Evolutionary conservation across 2,888 invertebrate species (phyloP), one percentile per base, ranked within the genome.

Genomic region (Omphaloscelis lunosa): DNA sequence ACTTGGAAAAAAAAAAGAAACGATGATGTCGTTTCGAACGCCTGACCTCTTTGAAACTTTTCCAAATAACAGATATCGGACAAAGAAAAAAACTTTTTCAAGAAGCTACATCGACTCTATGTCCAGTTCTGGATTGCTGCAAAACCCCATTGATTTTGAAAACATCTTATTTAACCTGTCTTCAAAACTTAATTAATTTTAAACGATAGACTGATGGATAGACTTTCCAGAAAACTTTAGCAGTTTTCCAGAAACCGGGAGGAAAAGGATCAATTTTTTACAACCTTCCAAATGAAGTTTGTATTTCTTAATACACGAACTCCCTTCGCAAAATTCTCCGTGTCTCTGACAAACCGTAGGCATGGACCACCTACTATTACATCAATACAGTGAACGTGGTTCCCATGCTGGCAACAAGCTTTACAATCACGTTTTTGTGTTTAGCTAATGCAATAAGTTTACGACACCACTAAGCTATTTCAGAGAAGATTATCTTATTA

Each of bases 331-430:
- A 34, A 48, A 48, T 20, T 12, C 5, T 0, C 0, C 39, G 29
- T 59, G 59, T 75, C 82, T 72, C 75, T n/a, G 2, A 23, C 15
- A 12, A 7, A 17, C 29, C 11, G 9, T 67, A 82, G 72, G 51
- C 75, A 65, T 90, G 88, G 83, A 62, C 79, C 77, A 75, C 75
- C 72, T 79, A 86, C 79, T 85, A 85, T 94, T 93, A 92, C 93
- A 92, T 93, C 88, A 91, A 89, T 86, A 86, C 87, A 90, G 90
- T 87, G 91, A 92, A 89, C 89, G 91, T 77, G 78, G 89, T 92
- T 93, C 92, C 90, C 91, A 92, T 89, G 89, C 83, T 80, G 66
- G 85, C 85, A 82, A 86, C 84, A 72, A 86, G 79, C 77, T 82
- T 66, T 74, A 86, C 89, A 86, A 89, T 90, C 89, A 89, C 87